Percentiles rank a stretch among this genome's conserved stretches.
Conservation (phyloP, 2,888 invertebrate genomes). For the Folsomia manolachei region DNA sequence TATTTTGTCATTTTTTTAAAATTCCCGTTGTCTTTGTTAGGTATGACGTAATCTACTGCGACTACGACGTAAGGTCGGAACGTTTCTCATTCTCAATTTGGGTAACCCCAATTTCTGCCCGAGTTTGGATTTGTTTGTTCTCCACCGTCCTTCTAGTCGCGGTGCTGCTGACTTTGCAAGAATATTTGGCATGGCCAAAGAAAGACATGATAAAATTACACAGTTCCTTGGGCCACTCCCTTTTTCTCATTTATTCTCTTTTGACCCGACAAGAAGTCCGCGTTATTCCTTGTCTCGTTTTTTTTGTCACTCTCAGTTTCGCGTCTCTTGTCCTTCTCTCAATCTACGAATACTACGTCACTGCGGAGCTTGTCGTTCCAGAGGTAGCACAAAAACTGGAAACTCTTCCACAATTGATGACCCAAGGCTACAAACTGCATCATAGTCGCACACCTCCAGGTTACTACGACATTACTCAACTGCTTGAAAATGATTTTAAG, state of each 20-base stretch:
- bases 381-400: background rate
- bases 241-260: background rate
- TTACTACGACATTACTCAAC: background rate
- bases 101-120: background rate
- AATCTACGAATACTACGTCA: background rate
- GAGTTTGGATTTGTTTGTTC: background rate
- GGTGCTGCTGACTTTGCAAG: too few relatives aligned
- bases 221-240: background rate
- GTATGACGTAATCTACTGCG: background rate
- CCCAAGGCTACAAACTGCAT: background rate
- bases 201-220: background rate
- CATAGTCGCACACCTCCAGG: background rate
- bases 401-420: background rate
- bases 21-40: too few relatives aligned
- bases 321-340: background rate
- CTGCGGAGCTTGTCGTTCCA: background rate
- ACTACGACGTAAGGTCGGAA: background rate
- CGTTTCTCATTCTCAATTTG: background rate
- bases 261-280: background rate
- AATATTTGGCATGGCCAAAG: background rate
- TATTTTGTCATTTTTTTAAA: background rate
- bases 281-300: background rate
- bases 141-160: background rate
- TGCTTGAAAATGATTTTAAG: background rate
- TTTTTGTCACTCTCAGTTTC: background rate